A percentile compares a stretch with the other conserved stretches of the same genome.
phyloP scores from a whole-genome alignment of 2,113 vertebrate species.

The Amphilophus citrinellus region DNA sequence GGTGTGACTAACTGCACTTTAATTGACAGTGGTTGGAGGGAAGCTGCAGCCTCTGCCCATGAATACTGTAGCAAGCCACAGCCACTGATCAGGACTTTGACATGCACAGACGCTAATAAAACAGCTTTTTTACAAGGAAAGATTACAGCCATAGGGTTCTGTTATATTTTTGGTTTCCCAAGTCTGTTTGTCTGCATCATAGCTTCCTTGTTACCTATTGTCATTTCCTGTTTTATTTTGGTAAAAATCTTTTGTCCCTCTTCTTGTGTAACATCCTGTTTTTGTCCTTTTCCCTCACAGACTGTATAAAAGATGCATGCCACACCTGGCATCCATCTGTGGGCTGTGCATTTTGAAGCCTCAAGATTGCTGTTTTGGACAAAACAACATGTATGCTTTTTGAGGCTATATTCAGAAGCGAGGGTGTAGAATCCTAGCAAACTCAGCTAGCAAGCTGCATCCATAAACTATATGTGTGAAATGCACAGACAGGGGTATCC shows the following conservation, averaged over 20 bases:
- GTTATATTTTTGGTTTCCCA: background rate
- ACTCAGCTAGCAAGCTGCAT: background rate
- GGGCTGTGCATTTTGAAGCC: too few species aligned
- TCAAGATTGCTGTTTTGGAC: too few species aligned
- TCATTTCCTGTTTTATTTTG: background rate
- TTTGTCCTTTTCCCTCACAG: background rate
- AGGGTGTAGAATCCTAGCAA: background rate
- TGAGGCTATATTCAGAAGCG: background rate
- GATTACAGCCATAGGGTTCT: background rate
- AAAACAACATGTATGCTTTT: background rate
- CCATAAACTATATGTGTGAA: background rate
- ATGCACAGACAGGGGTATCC: background rate
- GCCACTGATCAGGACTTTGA: conserved; percentile 1
- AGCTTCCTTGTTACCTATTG: background rate
- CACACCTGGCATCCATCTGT: background rate
- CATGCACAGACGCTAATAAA: conserved; percentile 18
- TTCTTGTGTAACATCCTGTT: background rate
- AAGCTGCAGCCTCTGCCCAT: conserved; percentile 14
- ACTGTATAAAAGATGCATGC: background rate
- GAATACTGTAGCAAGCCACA: background rate
- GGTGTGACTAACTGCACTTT: conserved; percentile 82
- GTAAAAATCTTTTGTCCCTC: background rate
- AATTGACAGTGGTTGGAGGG: conserved; percentile 66
- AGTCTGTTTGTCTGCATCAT: background rate
- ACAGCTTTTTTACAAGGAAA: background rate